Evolutionary conservation across 2,888 invertebrate genomes (phyloP), one percentile per base, ranked within the genome.

Genomic region (Eupelmus urozonus): DNA sequence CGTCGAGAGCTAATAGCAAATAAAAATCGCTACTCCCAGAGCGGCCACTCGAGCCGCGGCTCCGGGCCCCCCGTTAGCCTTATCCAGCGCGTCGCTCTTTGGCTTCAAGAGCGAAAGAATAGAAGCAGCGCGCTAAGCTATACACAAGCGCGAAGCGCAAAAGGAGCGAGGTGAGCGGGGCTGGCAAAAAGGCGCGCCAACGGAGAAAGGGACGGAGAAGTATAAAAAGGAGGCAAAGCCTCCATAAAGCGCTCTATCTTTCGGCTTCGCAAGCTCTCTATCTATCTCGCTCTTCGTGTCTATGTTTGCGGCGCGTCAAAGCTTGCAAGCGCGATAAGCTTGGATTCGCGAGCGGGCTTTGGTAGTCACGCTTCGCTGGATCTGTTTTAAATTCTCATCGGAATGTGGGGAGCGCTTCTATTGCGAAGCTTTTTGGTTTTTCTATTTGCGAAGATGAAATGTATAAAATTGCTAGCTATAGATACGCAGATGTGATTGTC

Each of bases 301-400:
- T 34, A 16, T 49, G 16, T 53, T 13, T 29, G n/a, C 7, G 60
- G 81, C 75, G 81, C n/a, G n/a, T n/a, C n/a, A n/a, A n/a, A n/a
- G n/a, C n/a, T n/a, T n/a, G n/a, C n/a, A 82, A 83, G 63, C 13
- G 69, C 25, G 27, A 59, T 82, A 81, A 60, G 29, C 34, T 40
- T 18, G 23, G 18, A 1, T 4, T 34, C 60, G 25, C 9, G 57
- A 57, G n/a, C 3, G 20, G 2, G 27, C 13, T 1, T 27, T n/a
- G 27, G 27, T 11, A 57, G 2, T 29, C 18, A 13, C 77, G 80
- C 74, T 42, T 76, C 34, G 74, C 82, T 82, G 85, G 85, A 86
- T 87, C 85, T 86, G 85, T 87, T 87, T 87, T 84, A 85, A 87
- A 87, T 87, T 85, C 82, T 82, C 82, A 27, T 25, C 62, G 63